Evolutionary conservation across 1,140 invertebrate genomes (phyloP).

Genomic region (Sitobion miscanthi): DNA sequence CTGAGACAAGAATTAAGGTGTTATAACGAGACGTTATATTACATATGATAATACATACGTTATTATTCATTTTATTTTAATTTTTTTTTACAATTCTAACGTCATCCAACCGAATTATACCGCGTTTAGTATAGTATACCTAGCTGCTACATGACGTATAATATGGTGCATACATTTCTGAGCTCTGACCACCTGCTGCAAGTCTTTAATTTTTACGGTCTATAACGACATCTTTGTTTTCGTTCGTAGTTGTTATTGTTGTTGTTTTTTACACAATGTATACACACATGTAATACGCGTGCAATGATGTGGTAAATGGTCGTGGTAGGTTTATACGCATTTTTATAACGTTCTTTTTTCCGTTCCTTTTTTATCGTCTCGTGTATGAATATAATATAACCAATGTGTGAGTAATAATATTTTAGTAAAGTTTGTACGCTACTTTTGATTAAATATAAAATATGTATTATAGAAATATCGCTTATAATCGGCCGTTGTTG

Average conservation of each 20-base stretch:
- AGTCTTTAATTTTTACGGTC: not conserved
- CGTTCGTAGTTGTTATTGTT: not conserved
- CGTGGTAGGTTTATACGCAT: not conserved
- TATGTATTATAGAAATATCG: not conserved
- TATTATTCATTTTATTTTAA: not conserved
- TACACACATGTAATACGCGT: not conserved
- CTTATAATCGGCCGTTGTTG: too few relatives aligned
- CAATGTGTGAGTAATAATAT: not conserved
- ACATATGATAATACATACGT: not conserved
- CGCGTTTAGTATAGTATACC: not conserved
- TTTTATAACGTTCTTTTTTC: constrained; percentile 27
- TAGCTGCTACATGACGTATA: too few relatives aligned
- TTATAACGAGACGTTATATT: not conserved
- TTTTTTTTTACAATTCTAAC: not conserved
- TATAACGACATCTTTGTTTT: constrained; percentile 33
- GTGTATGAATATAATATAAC: not conserved
- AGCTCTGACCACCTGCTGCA: not conserved
- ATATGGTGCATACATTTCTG: not conserved
- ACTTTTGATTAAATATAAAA: not conserved
- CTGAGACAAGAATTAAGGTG: constrained; percentile 24
- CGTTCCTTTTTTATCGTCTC: not conserved
- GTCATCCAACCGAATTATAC: not conserved
- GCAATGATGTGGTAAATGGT: not conserved
- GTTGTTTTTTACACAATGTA: not conserved
- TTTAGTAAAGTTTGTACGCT: not conserved